Evolutionary conservation across 2,888 invertebrate genomes (phyloP).

Genomic region (Flabesymbios commensalis): DNA sequence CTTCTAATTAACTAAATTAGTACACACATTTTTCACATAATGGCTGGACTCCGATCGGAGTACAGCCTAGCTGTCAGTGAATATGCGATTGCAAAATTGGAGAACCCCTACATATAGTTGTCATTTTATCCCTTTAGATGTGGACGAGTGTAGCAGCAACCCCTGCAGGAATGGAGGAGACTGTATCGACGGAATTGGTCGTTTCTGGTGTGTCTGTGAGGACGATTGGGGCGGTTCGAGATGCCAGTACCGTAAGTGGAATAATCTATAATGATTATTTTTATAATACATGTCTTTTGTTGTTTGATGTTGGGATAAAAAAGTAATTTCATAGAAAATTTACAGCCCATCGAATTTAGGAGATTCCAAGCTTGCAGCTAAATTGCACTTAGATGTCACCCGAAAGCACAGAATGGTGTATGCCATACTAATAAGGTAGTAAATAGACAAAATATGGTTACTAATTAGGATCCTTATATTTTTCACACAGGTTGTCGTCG

Average conservation of each 20-base stretch:
- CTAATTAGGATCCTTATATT: not conserved
- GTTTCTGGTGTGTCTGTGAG: conserved; percentile 9
- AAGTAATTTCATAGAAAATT: too few species aligned
- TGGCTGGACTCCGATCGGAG: too few species aligned
- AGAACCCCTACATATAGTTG: too few species aligned
- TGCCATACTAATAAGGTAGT: not conserved
- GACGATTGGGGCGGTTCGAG: conserved; percentile 10
- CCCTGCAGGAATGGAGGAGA: conserved; percentile 16
- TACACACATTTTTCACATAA: too few species aligned
- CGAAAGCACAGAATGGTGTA: not conserved
- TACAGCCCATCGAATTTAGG: too few species aligned
- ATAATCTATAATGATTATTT: not conserved
- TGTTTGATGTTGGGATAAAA: not conserved
- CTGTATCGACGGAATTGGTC: conserved; percentile 2
- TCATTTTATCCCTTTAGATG: conserved; percentile 17
- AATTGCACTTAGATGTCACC: too few species aligned
- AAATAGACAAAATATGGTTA: not conserved
- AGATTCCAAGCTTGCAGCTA: not conserved
- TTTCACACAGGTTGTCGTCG: conserved; percentile 21
- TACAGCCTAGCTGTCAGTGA: too few species aligned
- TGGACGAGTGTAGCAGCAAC: conserved; percentile 10
- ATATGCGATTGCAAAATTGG: too few species aligned
- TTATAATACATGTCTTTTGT: not conserved
- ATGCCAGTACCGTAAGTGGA: conserved; percentile 14
- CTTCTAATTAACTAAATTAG: too few species aligned